Evolutionary conservation across 2,888 invertebrate genomes (phyloP).

Genomic region (Nysson spinosus): DNA sequence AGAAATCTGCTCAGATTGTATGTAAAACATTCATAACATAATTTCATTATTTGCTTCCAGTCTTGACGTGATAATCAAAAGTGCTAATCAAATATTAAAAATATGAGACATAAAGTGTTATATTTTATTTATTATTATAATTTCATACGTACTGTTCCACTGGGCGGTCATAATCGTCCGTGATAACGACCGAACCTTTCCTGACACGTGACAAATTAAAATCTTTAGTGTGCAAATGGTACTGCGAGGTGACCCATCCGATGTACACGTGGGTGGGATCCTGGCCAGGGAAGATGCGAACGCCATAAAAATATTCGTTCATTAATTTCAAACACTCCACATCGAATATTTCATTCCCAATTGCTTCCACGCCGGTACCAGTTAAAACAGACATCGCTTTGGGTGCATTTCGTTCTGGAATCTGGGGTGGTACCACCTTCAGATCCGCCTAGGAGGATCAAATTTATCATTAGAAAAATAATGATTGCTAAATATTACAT

Average conservation of each 20-base stretch:
- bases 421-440: slow-evolving; percentile 82
- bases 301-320: slow-evolving; percentile 98
- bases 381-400: slow-evolving; percentile 84
- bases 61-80: neutral
- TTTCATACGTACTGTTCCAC: slow-evolving; percentile 83
- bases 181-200: slow-evolving; percentile 88
- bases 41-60: neutral
- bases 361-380: slow-evolving; percentile 86
- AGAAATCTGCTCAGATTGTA: too few relatives aligned
- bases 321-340: slow-evolving; percentile 92
- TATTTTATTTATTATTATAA: neutral
- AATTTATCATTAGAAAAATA: too few relatives aligned
- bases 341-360: slow-evolving; percentile 93
- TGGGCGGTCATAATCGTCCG: slow-evolving; percentile 88
- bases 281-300: slow-evolving; percentile 94
- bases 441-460: slow-evolving; percentile 79
- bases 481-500: too few relatives aligned
- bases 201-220: slow-evolving; percentile 93
- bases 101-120: neutral
- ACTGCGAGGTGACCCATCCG: slow-evolving; percentile 99
- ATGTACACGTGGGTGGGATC: slow-evolving; percentile 97
- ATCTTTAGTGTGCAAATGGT: slow-evolving; percentile 93
- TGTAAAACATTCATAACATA: slow-evolving; percentile 68
- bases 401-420: slow-evolving; percentile 83
- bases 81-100: too few relatives aligned